Base-by-base conservation (phyloP, 2,888 invertebrate genomes). In the Caenorhabditis sinica region DNA sequence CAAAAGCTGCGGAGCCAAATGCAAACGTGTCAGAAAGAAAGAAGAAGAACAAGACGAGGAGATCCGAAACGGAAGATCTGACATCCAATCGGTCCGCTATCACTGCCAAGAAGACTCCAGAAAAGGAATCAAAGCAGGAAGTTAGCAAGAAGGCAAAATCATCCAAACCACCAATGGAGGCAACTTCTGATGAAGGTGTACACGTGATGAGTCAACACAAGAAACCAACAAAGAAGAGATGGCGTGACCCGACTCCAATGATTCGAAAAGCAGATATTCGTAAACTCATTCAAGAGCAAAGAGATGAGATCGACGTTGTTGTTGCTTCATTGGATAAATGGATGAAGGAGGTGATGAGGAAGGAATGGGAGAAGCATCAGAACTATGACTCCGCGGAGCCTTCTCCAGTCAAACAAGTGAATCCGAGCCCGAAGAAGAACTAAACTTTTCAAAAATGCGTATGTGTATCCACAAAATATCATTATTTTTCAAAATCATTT, bases 321-420 rank as follows among this genome's bases (percentile, higher is more conserved):
- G 43, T 71, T 8, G 23, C 0, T 0, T 51, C 61, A 8, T 13
- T 79, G 8, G 77, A 79, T 23, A 40, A 30, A 40, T 79, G 77
- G 77, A 23, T 71, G 0, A 71, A 63, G 61, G 15, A 20, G 1
- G 33, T 79, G 13, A 68, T 69, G 13, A 53, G 30, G 25, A 71
- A 63, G 17, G 58, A 63, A 20, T 71, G 71, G 77, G 6, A 63
- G 9, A 45, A 71, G n/a, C 17, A 56, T 20, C 33, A 40, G 36
- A 40, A 56, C 9, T 1, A 23, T 11, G 40, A 17, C 15, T 8
- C 49, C 5, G 20, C 49, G 20, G 49, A 49, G 11, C 28, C 30
- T 1, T 58, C 58, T 56, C 43, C 36, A 25, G 58, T 4, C 40
- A n/a, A 40, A 58, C 15, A 36, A 36, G 33, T 36, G 40, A 40